Percentiles rank a stretch among this genome's conserved stretches.
These are phyloP conservation scores for Oligia fasciuncula DNA, from an alignment of 2,888 invertebrate genomes.

Conservation along the genomic window DNA sequence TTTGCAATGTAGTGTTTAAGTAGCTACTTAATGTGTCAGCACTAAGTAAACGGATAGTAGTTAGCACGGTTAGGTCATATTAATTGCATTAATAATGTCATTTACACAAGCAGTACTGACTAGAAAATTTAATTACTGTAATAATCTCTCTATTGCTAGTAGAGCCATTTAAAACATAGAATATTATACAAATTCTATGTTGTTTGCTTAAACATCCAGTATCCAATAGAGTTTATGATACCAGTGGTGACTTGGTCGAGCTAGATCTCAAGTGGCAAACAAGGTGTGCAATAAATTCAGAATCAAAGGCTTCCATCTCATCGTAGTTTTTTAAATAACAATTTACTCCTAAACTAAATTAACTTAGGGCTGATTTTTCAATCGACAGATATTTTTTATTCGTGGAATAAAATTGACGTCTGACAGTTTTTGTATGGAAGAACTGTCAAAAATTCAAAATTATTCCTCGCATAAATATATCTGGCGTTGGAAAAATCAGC, in stretches of 20 bases:
- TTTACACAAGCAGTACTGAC: slow-evolving; percentile 26
- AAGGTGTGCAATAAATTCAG: not conserved
- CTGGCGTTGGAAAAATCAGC: too few relatives aligned
- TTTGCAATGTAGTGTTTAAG: slow-evolving; percentile 26
- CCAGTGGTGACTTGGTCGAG: not conserved
- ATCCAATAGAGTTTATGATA: slow-evolving; percentile 4
- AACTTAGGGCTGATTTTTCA: too few relatives aligned
- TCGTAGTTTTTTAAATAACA: not conserved
- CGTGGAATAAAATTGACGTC: too few relatives aligned
- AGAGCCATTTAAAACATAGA: slow-evolving; percentile 21
- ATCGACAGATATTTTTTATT: too few relatives aligned
- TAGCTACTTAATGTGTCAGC: slow-evolving; percentile 28
- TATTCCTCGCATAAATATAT: too few relatives aligned
- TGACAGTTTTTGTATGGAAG: too few relatives aligned
- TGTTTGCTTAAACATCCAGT: not conserved
- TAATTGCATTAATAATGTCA: slow-evolving; percentile 47
- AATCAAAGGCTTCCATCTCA: not conserved
- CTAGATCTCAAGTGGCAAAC: not conserved
- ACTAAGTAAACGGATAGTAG: slow-evolving; percentile 26
- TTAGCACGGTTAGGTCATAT: slow-evolving; percentile 33
- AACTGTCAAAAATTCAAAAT: too few relatives aligned
- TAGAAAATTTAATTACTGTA: slow-evolving; percentile 33
- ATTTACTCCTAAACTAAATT: not conserved
- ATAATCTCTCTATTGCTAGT: slow-evolving; percentile 32
- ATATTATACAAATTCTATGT: slow-evolving; percentile 18